Conservation (phyloP, 2,113 vertebrate species). For the Notarius quadriscutis region DNA sequence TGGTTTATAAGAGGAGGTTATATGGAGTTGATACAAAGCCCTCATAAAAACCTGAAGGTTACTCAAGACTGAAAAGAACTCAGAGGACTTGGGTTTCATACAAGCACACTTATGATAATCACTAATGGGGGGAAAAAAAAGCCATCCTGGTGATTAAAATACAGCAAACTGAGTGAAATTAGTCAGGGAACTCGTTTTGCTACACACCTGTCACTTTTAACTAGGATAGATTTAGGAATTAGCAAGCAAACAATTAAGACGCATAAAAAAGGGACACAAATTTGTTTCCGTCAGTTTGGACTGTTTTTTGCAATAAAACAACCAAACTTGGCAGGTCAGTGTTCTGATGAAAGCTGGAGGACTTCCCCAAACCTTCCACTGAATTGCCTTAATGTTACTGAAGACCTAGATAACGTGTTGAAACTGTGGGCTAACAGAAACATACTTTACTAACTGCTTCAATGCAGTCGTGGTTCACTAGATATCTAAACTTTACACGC, state of each 20-base stretch:
- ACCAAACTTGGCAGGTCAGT: not conserved
- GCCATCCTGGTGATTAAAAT: not conserved
- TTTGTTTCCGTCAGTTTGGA: not conserved
- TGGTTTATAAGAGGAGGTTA: not conserved
- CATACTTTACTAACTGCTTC: not conserved
- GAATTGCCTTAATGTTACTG: not conserved
- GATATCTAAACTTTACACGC: not conserved
- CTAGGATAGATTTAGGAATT: not conserved
- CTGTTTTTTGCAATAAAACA: not conserved
- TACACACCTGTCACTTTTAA: not conserved
- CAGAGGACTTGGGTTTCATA: not conserved
- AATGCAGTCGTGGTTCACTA: not conserved
- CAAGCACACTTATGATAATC: not conserved
- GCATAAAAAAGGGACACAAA: not conserved
- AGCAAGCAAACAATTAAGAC: not conserved
- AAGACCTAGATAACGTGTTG: slow-evolving; percentile 2
- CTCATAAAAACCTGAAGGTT: not conserved
- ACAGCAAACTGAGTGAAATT: not conserved
- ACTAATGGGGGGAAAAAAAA: not conserved
- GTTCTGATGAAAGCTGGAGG: not conserved
- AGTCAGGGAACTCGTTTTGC: not conserved
- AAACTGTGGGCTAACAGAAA: not conserved
- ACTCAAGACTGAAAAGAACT: not conserved
- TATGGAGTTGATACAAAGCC: not conserved
- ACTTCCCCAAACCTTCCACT: not conserved